Base-by-base conservation (phyloP, 2,888 invertebrate genomes). In the Ganaspis brasiliensis region DNA sequence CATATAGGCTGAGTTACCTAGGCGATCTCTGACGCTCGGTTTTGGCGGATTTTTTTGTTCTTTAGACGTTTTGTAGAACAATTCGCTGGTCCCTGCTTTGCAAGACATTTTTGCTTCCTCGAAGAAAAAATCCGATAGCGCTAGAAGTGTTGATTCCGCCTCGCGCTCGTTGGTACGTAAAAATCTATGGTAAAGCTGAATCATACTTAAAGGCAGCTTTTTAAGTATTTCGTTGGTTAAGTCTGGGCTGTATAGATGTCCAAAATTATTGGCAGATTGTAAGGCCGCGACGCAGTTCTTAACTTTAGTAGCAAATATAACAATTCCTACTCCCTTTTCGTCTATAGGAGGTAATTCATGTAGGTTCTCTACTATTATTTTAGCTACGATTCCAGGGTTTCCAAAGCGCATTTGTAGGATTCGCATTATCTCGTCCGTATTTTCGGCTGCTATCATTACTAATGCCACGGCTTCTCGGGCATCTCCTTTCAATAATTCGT, bases 381-480 rank as follows among this genome's bases (percentile, higher is more conserved):
- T 12, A 3, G 76, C 10, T 0, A 77, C 57, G 77, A n/a, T n/a
- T n/a, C n/a, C n/a, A n/a, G n/a, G n/a, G n/a, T n/a, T n/a, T n/a
- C n/a, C n/a, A n/a, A n/a, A n/a, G n/a, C n/a, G n/a, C n/a, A n/a
- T n/a, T n/a, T n/a, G n/a, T n/a, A n/a, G n/a, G n/a, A n/a, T n/a
- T n/a, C n/a, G n/a, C n/a, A n/a, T n/a, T n/a, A n/a, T n/a, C n/a
- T n/a, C n/a, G n/a, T n/a, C n/a, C n/a, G n/a, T n/a, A n/a, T n/a
- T n/a, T n/a, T n/a, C n/a, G n/a, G n/a, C n/a, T n/a, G n/a, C n/a
- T n/a, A n/a, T n/a, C n/a, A n/a, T n/a, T n/a, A n/a, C 52, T 0
- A 76, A n/a, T 6, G 73, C 49, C 0, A 79, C 79, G 0, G 79
- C 77, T 3, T 79, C 77, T 16, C 37, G 72, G 1, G 80, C 79